Percentiles rank a stretch among this genome's conserved stretches.
phyloP scores from a whole-genome alignment of 2,797 vertebrate species.

The Pantherophis alleghaniensis region DNA sequence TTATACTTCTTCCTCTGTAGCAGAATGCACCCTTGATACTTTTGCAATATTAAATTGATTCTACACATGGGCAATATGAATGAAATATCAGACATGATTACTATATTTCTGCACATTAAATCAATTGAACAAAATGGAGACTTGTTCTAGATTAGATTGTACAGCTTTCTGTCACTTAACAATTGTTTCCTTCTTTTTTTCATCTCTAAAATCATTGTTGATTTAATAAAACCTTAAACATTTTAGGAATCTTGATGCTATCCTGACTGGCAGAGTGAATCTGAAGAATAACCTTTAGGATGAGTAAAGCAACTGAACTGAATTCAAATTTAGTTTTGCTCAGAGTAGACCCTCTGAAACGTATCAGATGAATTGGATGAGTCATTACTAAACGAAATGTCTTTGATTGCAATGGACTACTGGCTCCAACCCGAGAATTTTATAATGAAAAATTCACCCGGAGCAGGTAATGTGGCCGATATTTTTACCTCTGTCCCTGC shows the following conservation, averaged over 20 bases:
- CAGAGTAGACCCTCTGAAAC: neutral
- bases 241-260: neutral
- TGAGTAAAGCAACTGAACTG: neutral
- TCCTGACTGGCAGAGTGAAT: neutral
- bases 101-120: too few relatives aligned
- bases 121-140: neutral
- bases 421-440: neutral
- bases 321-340: neutral
- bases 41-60: neutral
- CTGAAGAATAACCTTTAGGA: neutral
- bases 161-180: neutral
- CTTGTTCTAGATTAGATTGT: neutral
- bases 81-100: neutral
- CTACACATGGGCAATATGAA: neutral
- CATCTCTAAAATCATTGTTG: neutral
- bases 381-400: too few relatives aligned
- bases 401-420: too few relatives aligned
- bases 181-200: neutral
- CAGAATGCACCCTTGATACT: neutral
- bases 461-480: neutral
- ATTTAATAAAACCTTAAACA: neutral
- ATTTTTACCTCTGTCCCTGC: neutral
- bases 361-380: neutral
- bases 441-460: too few relatives aligned
- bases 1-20: neutral